Base-by-base conservation (phyloP, 2,113 vertebrate genomes). In the Empidonax traillii region DNA sequence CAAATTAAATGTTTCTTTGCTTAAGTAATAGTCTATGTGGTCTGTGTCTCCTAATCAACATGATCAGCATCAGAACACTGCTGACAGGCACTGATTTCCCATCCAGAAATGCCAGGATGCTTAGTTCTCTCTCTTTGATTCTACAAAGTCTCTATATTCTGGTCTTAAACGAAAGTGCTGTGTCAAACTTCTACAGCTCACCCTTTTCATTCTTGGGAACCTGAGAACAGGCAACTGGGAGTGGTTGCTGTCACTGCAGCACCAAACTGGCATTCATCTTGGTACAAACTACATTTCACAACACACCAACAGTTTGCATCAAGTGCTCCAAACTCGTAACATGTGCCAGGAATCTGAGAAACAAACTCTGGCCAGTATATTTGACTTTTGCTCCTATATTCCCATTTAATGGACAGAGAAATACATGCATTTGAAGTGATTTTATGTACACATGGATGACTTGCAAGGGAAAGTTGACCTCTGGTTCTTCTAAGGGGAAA, bases 181-280 rank as follows among this genome's bases (percentile, higher is more conserved):
- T 46, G 37, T 73, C 63, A 68, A 90, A 41, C 30, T 46, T 83
- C 10, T 63, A 84, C 12, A 84, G 52, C 27, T 78, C 52, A 59
- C 3, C 21, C 21, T 69, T 65, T 83, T 59, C 3, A 5, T 51
- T 92, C 58, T 55, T 39, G 56, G 31, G n/a, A 66, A 91, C 9
- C n/a, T 35, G 9, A 56, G 14, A 75, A 78, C 17, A 44, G 53
- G n/a, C 15, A 51, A 8, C 27, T 35, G 3, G 1, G 24, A 19
- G n/a, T 43, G 27, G 27, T 13, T 12, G 7, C 52, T 8, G 6
- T 20, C 5, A 1, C 56, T n/a, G 52, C 0, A 0, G 35, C 43
- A 93, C 52, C 21, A 71, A 55, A 62, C 4, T 6, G 2, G 25
- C 28, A 24, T 66, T 68, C 1, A 1, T 33, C 43, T 66, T 0